These are phyloP conservation scores for Amblyjoppa proteus DNA, from an alignment of 2,888 invertebrate species.

Conservation along the genomic window DNA sequence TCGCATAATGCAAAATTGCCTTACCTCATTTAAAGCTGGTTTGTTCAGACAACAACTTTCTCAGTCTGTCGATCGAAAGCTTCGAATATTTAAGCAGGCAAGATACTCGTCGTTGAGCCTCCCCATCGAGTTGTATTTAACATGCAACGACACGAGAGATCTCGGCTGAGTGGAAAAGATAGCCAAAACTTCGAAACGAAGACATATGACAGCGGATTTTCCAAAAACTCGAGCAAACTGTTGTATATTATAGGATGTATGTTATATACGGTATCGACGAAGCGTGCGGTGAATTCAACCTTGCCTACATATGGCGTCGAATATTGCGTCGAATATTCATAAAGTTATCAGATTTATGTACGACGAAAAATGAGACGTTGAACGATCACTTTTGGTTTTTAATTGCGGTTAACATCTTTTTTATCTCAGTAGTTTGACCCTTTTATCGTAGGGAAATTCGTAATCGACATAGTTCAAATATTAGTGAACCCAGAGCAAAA, in stretches of 20 bases:
- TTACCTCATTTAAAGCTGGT: background rate
- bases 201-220: background rate
- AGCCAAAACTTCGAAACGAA: background rate
- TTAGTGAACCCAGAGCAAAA: no score
- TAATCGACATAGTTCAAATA: no score
- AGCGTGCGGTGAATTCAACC: background rate
- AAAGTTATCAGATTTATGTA: background rate
- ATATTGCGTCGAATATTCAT: background rate
- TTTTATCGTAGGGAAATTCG: background rate
- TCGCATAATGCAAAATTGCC: background rate
- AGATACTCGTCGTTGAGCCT: background rate
- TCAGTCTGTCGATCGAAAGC: background rate
- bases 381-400: background rate
- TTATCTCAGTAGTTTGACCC: background rate
- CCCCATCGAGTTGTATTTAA: background rate
- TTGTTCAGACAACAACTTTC: background rate
- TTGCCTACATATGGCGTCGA: background rate
- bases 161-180: background rate
- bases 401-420: background rate
- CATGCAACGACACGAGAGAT: background rate
- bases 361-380: background rate
- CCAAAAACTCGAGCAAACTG: background rate
- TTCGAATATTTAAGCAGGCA: background rate
- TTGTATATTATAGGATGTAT: background rate
- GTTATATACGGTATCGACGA: background rate